These are phyloP conservation scores for Shargacucullia verbasci DNA, from an alignment of 2,888 invertebrate genomes.

Conservation along the genomic window DNA sequence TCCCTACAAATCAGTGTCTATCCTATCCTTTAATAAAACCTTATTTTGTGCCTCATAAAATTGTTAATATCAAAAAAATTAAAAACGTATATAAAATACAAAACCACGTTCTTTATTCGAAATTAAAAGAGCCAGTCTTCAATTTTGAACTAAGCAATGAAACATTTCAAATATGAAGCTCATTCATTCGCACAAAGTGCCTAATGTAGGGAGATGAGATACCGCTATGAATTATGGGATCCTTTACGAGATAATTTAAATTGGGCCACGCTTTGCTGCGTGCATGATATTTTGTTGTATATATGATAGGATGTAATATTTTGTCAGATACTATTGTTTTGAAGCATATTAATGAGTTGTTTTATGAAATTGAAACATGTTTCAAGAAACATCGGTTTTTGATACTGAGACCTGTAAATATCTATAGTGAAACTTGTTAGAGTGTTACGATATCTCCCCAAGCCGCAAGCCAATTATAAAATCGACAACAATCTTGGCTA, in stretches of 20 bases:
- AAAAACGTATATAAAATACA: too few species aligned
- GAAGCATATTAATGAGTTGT: not conserved
- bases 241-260: conserved; percentile 56
- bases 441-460: too few species aligned
- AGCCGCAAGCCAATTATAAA: too few species aligned
- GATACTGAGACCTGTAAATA: too few species aligned
- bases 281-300: conserved; percentile 29
- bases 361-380: too few species aligned
- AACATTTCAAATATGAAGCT: conserved; percentile 43
- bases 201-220: conserved; percentile 45
- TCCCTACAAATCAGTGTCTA: too few species aligned
- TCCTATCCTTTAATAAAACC: too few species aligned
- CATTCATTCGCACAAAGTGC: conserved; percentile 33
- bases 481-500: too few species aligned
- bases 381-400: too few species aligned
- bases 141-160: conserved; percentile 7
- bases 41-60: too few species aligned
- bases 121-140: not conserved
- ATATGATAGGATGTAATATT: conserved; percentile 6
- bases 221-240: conserved; percentile 54
- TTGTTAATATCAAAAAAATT: too few species aligned
- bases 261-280: conserved; percentile 42
- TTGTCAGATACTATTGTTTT: conserved; percentile 7
- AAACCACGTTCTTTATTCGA: not conserved
- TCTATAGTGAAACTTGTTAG: too few species aligned